Evolutionary conservation across 2,113 vertebrate genomes (phyloP).

Genomic region (Callaeas wilsoni): DNA sequence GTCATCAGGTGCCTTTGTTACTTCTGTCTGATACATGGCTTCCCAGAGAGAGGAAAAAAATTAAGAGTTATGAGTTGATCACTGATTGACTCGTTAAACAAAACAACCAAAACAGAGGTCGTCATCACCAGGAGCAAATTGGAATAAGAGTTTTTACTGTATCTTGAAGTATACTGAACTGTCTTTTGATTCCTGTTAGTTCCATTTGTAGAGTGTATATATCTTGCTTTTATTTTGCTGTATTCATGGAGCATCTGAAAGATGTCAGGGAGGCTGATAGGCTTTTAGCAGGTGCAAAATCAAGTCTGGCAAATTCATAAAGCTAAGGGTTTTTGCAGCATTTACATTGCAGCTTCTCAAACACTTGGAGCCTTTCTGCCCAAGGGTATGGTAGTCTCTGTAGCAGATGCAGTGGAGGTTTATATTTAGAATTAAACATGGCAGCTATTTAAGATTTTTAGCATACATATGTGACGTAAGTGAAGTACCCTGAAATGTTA

Average conservation of each 20-base stretch:
- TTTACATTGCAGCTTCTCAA: conserved; percentile 2
- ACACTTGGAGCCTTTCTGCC: background rate
- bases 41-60: background rate
- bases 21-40: background rate
- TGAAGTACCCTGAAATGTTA: background rate
- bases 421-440: background rate
- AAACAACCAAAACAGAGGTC: background rate
- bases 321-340: background rate
- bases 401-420: background rate
- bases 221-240: conserved; percentile 3
- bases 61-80: background rate
- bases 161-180: background rate
- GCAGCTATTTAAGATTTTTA: background rate
- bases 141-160: background rate
- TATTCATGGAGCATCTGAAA: conserved; percentile 15
- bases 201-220: background rate
- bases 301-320: conserved; percentile 6
- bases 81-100: background rate
- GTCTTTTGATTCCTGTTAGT: background rate
- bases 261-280: background rate
- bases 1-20: rapidly evolving
- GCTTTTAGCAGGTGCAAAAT: conserved; percentile 11
- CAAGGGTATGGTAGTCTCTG: background rate
- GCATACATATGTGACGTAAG: rapidly evolving
- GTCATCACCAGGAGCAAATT: background rate